A percentile compares a stretch with the other conserved stretches of the same genome.
These are phyloP conservation scores for Pteromalus puparum DNA, from an alignment of 1,140 invertebrate species.

Conservation along the genomic window DNA sequence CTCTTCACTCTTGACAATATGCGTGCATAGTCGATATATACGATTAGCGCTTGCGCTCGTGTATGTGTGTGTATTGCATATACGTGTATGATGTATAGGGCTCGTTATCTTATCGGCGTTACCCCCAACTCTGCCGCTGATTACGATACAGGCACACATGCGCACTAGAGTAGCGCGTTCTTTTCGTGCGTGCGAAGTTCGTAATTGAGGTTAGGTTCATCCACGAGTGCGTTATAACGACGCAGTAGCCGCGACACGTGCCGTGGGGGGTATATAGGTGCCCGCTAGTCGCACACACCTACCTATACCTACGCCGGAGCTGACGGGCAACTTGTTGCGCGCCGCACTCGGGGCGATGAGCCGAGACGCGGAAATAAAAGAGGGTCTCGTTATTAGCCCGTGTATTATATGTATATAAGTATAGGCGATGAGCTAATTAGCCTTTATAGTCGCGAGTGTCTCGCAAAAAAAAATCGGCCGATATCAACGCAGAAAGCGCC, in stretches of 20 bases:
- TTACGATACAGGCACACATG: background rate
- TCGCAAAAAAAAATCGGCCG: no score
- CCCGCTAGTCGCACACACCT: background rate
- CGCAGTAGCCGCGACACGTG: background rate
- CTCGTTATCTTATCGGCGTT: background rate
- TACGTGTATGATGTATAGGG: background rate
- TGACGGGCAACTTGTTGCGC: slow-evolving; percentile 2
- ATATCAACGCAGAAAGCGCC: background rate
- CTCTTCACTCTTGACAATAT: background rate
- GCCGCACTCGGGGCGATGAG: background rate
- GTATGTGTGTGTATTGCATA: background rate
- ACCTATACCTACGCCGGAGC: background rate
- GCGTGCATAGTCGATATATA: background rate
- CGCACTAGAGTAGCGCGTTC: background rate
- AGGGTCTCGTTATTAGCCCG: background rate
- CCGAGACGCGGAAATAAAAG: background rate
- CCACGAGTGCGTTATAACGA: background rate
- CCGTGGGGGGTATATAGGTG: background rate
- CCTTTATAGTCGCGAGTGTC: background rate
- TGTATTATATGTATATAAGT: background rate
- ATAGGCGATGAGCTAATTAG: background rate
- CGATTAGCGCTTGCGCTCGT: no score
- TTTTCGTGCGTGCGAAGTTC: background rate
- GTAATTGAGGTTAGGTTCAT: background rate
- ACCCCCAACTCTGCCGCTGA: background rate